Percentiles rank a stretch among this genome's conserved stretches.
Evolutionary conservation across 2,113 vertebrate species (phyloP).

Genomic region (Myocastor coypus): DNA sequence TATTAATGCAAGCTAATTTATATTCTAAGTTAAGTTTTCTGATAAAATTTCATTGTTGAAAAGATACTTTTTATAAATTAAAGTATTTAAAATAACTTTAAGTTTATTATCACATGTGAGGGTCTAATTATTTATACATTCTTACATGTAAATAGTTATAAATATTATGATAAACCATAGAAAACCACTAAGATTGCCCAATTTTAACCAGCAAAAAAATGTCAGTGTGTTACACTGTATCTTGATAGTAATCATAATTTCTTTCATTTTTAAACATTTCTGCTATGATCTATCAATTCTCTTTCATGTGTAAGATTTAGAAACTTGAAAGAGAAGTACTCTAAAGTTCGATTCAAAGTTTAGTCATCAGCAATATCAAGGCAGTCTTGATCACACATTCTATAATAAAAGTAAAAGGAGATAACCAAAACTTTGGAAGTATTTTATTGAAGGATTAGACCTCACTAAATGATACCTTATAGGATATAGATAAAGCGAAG

Average conservation of each 20-base stretch:
- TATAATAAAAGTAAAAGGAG: neutral
- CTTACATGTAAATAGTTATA: neutral
- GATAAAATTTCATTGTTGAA: neutral
- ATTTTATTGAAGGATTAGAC: neutral
- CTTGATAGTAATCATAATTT: neutral
- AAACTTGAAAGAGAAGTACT: conserved; percentile 1
- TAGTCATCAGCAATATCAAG: conserved; percentile 15
- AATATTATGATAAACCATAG: neutral
- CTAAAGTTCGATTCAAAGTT: conserved; percentile 46
- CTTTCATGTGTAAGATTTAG: neutral
- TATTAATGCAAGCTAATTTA: conserved; percentile 1
- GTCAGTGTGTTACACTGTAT: neutral
- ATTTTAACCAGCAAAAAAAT: conserved; percentile 20
- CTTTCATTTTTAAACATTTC: conserved; percentile 2
- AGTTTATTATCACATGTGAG: neutral
- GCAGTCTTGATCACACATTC: conserved; percentile 7
- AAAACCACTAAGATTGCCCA: neutral
- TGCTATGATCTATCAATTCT: neutral
- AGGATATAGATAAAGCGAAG: neutral
- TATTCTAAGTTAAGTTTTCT: conserved; percentile 37
- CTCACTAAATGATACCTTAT: neutral
- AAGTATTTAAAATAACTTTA: conserved; percentile 14
- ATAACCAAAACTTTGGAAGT: neutral
- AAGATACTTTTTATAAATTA: conserved; percentile 30
- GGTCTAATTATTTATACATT: neutral